These are phyloP conservation scores for Heterodera carotae DNA, from an alignment of 1,140 invertebrate genomes.

Conservation along the genomic window DNA sequence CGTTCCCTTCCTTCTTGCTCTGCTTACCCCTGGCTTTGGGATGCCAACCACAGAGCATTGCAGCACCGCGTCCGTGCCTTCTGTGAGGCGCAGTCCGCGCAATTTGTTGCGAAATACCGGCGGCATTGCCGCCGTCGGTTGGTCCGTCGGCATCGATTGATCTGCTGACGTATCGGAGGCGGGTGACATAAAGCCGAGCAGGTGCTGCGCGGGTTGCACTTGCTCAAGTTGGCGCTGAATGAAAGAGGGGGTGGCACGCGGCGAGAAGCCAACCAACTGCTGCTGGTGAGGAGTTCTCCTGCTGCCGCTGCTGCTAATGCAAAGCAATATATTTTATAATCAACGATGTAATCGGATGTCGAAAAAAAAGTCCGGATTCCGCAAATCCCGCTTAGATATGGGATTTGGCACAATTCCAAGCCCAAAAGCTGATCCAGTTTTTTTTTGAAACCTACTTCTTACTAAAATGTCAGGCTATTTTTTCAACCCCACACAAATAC, in stretches of 20 bases:
- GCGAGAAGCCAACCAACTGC: constrained; percentile 1
- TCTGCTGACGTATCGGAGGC: constrained; percentile 40
- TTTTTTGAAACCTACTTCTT: no score
- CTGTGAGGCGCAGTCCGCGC: constrained; percentile 53
- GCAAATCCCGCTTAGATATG: no score
- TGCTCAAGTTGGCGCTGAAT: constrained; percentile 40
- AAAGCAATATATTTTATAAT: background rate
- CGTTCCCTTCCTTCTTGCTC: no score
- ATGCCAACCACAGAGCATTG: constrained; percentile 61
- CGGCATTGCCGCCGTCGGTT: constrained; percentile 29
- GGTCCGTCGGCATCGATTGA: constrained; percentile 28
- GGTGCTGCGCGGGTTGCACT: constrained; percentile 20
- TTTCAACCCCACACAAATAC: no score
- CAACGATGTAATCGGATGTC: no score
- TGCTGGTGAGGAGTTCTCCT: background rate
- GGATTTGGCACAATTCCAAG: no score
- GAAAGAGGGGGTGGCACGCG: constrained; percentile 26
- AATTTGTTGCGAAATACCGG: constrained; percentile 54
- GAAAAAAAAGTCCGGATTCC: no score
- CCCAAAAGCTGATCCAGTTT: no score
- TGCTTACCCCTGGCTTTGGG: constrained; percentile 59
- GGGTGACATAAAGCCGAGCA: constrained; percentile 14
- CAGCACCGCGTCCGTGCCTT: constrained; percentile 63
- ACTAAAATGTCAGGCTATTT: no score
- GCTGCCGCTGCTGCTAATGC: no score